Base-by-base conservation (phyloP, 2,888 invertebrate genomes). In the Amiota communis region DNA sequence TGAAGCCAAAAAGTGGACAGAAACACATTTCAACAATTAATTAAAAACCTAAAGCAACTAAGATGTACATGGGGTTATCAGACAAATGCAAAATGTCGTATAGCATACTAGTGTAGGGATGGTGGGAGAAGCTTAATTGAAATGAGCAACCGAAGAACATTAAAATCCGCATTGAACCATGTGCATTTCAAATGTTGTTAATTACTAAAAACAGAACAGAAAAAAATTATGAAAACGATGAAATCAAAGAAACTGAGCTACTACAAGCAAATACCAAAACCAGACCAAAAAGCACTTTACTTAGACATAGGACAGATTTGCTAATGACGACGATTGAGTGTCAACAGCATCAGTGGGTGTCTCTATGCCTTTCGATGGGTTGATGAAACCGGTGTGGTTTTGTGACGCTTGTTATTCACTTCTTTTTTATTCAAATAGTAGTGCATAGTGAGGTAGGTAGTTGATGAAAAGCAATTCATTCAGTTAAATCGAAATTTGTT, bases 91-190 rank as follows among this genome's bases (percentile, higher is more conserved):
- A 17, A 63, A n/a, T n/a, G 53, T n/a, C 53, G 6, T n/a, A n/a
- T 3, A n/a, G 53, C 53, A n/a, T n/a, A n/a, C 2, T n/a, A n/a
- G n/a, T 12, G 12, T 53, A 8, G 53, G 53, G 53, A 6, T 36
- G 36, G 36, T 0, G 36, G 36, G 36, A 6, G 36, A 36, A 36
- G 36, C 6, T 36, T 36, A 36, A 36, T 36, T 59, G 59, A 70
- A 70, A 36, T 46, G 53, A 59, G 47, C 59, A 57, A 46, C 46
- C 49, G 69, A 71, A 73, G 65, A 49, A 63, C 70, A 51, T 71
- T 74, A 59, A 69, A 64, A 76, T 71, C 74, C 73, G 76, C 78
- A 76, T 76, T 75, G 78, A 76, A 75, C 72, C 78, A 75, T 71
- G 70, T 57, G 73, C 74, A 57, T 72, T 74, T 76, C 76, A 70